phyloP scores from a whole-genome alignment of 2,797 vertebrate genomes.

The Acipenser oxyrinchus region DNA sequence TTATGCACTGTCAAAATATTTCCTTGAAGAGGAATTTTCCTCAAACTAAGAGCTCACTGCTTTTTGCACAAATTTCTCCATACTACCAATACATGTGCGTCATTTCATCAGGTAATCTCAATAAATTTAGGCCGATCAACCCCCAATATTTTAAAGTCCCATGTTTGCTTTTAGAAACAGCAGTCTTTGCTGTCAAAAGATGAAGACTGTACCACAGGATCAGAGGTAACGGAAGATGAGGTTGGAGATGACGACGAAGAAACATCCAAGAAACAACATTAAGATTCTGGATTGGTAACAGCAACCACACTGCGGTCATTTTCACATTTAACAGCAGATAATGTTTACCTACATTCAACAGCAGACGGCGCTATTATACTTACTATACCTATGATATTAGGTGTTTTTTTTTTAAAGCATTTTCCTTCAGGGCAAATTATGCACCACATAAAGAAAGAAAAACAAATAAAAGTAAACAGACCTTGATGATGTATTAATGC shows the following conservation, averaged over 20 bases:
- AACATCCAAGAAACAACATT: conserved; percentile 59
- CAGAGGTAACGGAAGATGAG: conserved; percentile 95
- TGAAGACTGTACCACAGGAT: conserved; percentile 93
- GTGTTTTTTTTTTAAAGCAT: no score
- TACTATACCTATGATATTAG: neutral
- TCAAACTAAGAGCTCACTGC: no score
- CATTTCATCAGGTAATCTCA: neutral
- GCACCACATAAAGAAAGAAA: no score
- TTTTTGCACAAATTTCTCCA: no score
- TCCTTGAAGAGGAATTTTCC: no score
- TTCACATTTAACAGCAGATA: neutral
- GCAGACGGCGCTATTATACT: conserved; percentile 5
- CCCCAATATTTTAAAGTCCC: neutral
- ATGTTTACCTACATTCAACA: neutral
- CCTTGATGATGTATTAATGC: no score
- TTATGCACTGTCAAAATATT: no score
- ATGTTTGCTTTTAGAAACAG: conserved; percentile 64
- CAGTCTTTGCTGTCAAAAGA: conserved; percentile 88
- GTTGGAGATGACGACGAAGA: conserved; percentile 97
- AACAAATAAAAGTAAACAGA: no score
- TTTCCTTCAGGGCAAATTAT: no score
- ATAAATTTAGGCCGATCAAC: neutral
- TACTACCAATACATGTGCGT: no score
- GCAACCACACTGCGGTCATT: neutral
- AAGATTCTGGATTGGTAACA: neutral